Evolutionary conservation across 92 coral and sea anemone species (phyloP).

Genomic region (Scolanthus callimorphus): DNA sequence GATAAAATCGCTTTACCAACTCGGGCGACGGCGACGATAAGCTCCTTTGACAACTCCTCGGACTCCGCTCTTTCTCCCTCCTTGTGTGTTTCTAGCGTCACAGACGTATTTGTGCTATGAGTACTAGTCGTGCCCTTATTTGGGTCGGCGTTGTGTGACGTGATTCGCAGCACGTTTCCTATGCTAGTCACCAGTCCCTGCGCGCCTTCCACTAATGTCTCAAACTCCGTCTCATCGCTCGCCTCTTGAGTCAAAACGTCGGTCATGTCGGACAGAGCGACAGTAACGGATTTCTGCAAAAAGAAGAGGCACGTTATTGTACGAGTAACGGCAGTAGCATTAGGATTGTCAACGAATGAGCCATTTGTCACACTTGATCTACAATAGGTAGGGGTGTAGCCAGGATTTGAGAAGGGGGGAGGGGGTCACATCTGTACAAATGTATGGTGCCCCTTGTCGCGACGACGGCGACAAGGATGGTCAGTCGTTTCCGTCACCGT

Average conservation of each 20-base stretch:
- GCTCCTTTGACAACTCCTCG: not conserved
- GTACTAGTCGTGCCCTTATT: not conserved
- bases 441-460: too few species aligned
- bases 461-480: too few species aligned
- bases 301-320: too few species aligned
- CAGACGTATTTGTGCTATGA: not conserved
- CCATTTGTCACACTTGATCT: not conserved
- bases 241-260: conserved; percentile 31
- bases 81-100: not conserved
- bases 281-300: conserved; percentile 25
- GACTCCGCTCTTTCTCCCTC: not conserved
- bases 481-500: too few species aligned
- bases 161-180: conserved; percentile 33
- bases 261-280: conserved; percentile 33
- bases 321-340: too few species aligned
- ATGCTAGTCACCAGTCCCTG: conserved; percentile 35
- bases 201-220: conserved; percentile 20
- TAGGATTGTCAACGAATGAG: not conserved
- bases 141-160: conserved; percentile 18
- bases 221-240: conserved; percentile 5
- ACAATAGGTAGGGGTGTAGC: too few species aligned
- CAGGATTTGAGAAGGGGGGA: too few species aligned
- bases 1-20: conserved; percentile 38
- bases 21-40: conserved; percentile 3
- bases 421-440: too few species aligned